Conservation (phyloP, 2,797 vertebrate species). For the Malurus leucopterus region DNA sequence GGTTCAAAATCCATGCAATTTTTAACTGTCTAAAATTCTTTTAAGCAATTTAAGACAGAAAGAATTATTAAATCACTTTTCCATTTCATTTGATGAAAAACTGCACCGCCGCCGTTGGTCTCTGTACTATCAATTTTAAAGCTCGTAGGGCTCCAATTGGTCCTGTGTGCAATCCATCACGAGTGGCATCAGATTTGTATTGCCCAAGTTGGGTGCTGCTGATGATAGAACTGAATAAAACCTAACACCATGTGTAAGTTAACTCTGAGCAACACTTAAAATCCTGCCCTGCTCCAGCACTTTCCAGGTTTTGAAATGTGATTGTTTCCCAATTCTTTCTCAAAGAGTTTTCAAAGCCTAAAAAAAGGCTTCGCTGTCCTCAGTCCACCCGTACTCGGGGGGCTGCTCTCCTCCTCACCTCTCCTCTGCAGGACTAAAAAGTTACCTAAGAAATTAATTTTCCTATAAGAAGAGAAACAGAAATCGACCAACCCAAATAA, state of each 20-base stretch:
- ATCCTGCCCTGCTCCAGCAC: constrained; percentile 13
- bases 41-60: constrained; percentile 81
- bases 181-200: constrained; percentile 74
- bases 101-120: constrained; percentile 77
- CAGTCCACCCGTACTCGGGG: not conserved
- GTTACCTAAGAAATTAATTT: not conserved
- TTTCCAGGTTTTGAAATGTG: not conserved
- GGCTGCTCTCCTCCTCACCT: not conserved
- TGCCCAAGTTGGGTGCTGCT: constrained; percentile 54
- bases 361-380: accelerated
- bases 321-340: not conserved
- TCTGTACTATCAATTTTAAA: constrained; percentile 82
- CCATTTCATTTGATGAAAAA: constrained; percentile 88
- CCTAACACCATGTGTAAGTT: constrained; percentile 32
- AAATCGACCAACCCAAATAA: not conserved
- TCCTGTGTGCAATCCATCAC: constrained; percentile 80
- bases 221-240: constrained; percentile 64
- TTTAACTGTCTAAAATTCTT: constrained; percentile 83
- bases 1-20: constrained; percentile 82
- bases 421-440: not conserved
- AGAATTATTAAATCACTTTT: constrained; percentile 84
- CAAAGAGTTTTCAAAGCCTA: not conserved
- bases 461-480: not conserved
- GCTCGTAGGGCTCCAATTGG: constrained; percentile 80
- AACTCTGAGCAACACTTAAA: constrained; percentile 64